These are phyloP conservation scores for Melikaiella ostensackeni DNA, from an alignment of 2,888 invertebrate genomes.

Conservation along the genomic window DNA sequence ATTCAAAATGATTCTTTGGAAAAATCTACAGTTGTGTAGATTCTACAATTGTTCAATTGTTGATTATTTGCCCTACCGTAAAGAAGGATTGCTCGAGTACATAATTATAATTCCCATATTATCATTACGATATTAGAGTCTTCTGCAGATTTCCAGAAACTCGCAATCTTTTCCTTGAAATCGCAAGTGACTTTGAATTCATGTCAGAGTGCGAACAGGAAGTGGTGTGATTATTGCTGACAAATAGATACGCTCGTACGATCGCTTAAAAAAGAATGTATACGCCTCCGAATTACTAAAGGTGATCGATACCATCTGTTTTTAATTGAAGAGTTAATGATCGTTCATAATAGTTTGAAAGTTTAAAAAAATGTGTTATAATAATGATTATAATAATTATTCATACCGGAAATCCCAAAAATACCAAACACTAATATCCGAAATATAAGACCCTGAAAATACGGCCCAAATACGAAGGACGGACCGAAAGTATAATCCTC, in stretches of 20 bases:
- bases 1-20: neutral
- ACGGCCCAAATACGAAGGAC: no score
- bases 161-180: constrained; percentile 32
- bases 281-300: constrained; percentile 20
- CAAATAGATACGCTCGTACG: constrained; percentile 29
- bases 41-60: neutral
- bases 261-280: constrained; percentile 33
- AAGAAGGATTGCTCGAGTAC: neutral
- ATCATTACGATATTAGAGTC: constrained; percentile 37
- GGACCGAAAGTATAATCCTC: no score
- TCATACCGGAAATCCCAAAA: no score
- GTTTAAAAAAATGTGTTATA: no score
- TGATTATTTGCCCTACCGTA: constrained; percentile 1
- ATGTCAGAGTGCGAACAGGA: constrained; percentile 20
- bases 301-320: neutral
- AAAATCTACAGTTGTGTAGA: neutral
- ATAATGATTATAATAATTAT: no score
- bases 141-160: constrained; percentile 30
- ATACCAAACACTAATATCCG: no score
- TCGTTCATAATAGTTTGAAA: no score
- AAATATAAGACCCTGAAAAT: no score
- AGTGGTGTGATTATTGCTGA: constrained; percentile 35
- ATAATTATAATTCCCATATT: constrained; percentile 22
- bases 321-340: neutral
- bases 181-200: constrained; percentile 30